These are phyloP conservation scores for Smutsia gigantea DNA, from an alignment of 2,797 vertebrate species.

Conservation along the genomic window DNA sequence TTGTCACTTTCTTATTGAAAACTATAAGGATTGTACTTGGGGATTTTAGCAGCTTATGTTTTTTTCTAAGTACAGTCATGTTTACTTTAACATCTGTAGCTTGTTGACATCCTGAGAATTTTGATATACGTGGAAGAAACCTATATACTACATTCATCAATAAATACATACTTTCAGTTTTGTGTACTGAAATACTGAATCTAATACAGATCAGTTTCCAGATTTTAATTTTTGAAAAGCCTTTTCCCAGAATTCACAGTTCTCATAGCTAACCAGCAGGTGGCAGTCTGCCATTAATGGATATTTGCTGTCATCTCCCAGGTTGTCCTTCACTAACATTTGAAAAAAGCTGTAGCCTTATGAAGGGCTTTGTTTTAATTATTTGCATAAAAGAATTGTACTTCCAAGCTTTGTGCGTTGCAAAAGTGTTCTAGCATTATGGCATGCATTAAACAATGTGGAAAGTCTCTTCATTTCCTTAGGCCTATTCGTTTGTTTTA, in stretches of 20 bases:
- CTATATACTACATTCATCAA: neutral
- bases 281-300: constrained; percentile 88
- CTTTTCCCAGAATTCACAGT: constrained; percentile 29
- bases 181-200: neutral
- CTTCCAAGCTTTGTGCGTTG: constrained; percentile 52
- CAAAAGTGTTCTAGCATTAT: neutral
- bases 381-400: constrained; percentile 70
- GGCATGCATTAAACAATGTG: constrained; percentile 40
- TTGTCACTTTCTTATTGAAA: constrained; percentile 2
- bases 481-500: constrained; percentile 19
- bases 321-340: constrained; percentile 62
- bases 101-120: neutral
- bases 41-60: neutral
- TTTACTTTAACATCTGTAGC: neutral
- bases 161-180: neutral
- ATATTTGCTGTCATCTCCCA: constrained; percentile 69
- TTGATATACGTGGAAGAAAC: neutral
- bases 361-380: constrained; percentile 71
- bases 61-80: neutral
- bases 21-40: neutral
- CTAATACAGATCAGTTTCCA: neutral
- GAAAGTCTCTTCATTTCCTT: constrained; percentile 58
- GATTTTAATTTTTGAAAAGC: neutral
- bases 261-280: constrained; percentile 83
- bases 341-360: constrained; percentile 30